phyloP scores from a whole-genome alignment of 1,140 invertebrate genomes.

The Euschistus heros region DNA sequence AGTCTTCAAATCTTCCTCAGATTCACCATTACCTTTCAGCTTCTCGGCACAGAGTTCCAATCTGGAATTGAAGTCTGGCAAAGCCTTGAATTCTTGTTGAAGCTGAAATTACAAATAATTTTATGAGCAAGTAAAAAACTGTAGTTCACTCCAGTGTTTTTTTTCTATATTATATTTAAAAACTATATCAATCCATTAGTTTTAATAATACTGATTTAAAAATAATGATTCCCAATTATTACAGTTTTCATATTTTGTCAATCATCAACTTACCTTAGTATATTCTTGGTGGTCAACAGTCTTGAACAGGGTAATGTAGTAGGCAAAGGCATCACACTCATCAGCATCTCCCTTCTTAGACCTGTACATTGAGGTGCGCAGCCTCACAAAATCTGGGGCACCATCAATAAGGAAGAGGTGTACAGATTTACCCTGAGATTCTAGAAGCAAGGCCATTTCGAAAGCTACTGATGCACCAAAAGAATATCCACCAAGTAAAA shows the following conservation, averaged over 20 bases:
- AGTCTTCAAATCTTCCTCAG: slow-evolving; percentile 8
- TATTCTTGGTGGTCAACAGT: slow-evolving; percentile 48
- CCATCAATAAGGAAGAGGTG: slow-evolving; percentile 81
- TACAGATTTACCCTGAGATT: slow-evolving; percentile 49
- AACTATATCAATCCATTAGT: no score
- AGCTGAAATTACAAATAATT: slow-evolving; percentile 33
- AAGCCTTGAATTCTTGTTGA: slow-evolving; percentile 43
- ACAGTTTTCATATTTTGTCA: not conserved
- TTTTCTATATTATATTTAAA: no score
- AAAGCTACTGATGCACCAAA: slow-evolving; percentile 86
- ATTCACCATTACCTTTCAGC: slow-evolving; percentile 40
- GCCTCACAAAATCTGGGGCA: slow-evolving; percentile 76
- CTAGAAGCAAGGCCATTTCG: slow-evolving; percentile 81
- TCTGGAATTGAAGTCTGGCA: slow-evolving; percentile 43
- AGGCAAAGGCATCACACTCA: slow-evolving; percentile 62
- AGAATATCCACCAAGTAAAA: slow-evolving; percentile 83
- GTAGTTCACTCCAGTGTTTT: no score
- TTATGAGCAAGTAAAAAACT: no score
- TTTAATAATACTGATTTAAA: no score
- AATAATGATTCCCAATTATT: slow-evolving; percentile 8
- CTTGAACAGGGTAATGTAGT: slow-evolving; percentile 70
- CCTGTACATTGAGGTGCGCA: slow-evolving; percentile 57
- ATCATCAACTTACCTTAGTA: slow-evolving; percentile 43
- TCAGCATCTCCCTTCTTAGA: slow-evolving; percentile 44
- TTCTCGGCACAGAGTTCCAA: slow-evolving; percentile 43